Evolutionary conservation across 2,888 invertebrate genomes (phyloP).

Genomic region (Tenthredo mesomela): DNA sequence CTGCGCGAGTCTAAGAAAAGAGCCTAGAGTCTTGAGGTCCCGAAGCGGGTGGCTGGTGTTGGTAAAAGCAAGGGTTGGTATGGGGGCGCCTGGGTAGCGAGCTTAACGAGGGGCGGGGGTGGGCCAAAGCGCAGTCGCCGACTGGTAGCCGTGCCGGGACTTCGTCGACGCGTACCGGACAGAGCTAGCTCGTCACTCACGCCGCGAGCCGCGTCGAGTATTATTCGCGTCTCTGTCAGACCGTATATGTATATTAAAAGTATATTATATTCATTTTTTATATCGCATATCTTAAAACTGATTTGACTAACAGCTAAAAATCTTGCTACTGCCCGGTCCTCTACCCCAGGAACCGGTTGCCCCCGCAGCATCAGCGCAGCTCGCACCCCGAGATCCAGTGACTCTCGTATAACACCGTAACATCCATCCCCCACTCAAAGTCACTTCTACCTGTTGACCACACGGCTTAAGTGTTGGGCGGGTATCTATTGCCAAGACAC

Average conservation of each 20-base stretch:
- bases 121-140: constrained; percentile 72
- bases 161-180: constrained; percentile 75
- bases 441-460: constrained; percentile 42
- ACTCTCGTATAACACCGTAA: neutral
- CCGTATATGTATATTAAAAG: neutral
- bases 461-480: constrained; percentile 5
- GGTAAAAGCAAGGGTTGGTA: constrained; percentile 45
- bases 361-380: neutral
- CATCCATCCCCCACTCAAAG: constrained; percentile 2
- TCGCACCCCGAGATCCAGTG: neutral
- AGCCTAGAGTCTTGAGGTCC: constrained; percentile 3
- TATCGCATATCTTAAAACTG: neutral
- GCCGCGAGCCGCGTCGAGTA: constrained; percentile 33
- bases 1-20: neutral
- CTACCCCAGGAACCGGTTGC: neutral
- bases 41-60: constrained; percentile 51
- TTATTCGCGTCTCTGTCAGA: neutral
- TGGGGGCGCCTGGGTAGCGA: constrained; percentile 61
- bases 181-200: constrained; percentile 72
- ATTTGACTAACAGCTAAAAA: neutral
- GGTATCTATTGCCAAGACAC: neutral
- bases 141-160: constrained; percentile 66
- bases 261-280: neutral
- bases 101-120: constrained; percentile 34
- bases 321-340: neutral